These are phyloP conservation scores for Nyctibius bracteatus DNA, from an alignment of 2,113 vertebrate genomes.

Conservation along the genomic window DNA sequence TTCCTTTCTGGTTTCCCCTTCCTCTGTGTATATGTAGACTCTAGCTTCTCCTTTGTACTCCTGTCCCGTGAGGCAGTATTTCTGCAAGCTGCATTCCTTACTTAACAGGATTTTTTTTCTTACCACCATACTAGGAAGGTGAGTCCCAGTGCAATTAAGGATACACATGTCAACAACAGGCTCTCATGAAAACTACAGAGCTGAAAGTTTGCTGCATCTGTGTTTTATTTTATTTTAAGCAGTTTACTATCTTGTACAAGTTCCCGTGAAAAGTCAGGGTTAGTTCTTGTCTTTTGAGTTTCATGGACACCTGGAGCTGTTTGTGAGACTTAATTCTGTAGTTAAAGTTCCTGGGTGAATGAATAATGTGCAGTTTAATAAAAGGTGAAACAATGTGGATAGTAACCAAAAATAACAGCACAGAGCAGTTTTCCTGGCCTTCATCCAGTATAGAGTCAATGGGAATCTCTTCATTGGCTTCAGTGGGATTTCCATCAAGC, in stretches of 20 bases:
- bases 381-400: slow-evolving; percentile 17
- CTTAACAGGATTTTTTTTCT: neutral
- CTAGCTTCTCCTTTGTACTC: neutral
- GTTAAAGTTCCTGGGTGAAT: slow-evolving; percentile 10
- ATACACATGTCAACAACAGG: slow-evolving; percentile 6
- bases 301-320: neutral
- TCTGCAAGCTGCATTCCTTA: neutral
- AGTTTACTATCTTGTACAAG: neutral
- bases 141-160: slow-evolving; percentile 6
- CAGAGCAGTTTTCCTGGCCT: neutral
- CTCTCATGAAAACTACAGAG: slow-evolving; percentile 17
- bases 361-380: slow-evolving; percentile 7
- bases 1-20: neutral
- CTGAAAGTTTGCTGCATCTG: neutral
- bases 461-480: neutral
- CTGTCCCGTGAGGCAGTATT: neutral
- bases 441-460: neutral
- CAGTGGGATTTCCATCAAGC: neutral
- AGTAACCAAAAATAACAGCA: slow-evolving; percentile 1
- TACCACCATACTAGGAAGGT: neutral
- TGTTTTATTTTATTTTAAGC: slow-evolving; percentile 1
- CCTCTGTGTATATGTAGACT: neutral
- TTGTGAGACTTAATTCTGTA: neutral
- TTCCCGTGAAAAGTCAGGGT: neutral
- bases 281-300: neutral